A percentile compares a stretch with the other conserved stretches of the same genome.
Conservation (phyloP, 2,888 invertebrate species). For the Plusia festucae region DNA sequence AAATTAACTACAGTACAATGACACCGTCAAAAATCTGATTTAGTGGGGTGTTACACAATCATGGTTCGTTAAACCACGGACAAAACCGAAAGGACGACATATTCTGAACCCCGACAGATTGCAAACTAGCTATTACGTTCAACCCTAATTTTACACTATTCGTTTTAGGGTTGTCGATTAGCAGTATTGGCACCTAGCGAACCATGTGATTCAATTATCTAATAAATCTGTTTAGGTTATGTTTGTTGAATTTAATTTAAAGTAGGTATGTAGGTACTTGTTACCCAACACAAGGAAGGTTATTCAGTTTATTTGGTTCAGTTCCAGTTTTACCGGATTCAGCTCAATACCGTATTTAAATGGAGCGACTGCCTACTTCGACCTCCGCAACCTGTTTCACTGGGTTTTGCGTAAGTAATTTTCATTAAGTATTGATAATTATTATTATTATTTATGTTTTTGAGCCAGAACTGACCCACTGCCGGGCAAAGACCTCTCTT, state of each 20-base stretch:
- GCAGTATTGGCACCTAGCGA: conserved; percentile 8
- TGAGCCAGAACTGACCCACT: too few species aligned
- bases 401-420: too few species aligned
- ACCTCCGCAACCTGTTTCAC: too few species aligned
- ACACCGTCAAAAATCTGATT: conserved; percentile 78
- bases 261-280: conserved; percentile 38
- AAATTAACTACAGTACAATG: conserved; percentile 74
- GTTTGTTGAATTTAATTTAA: conserved; percentile 26
- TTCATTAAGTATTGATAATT: too few species aligned
- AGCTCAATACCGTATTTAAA: too few species aligned
- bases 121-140: conserved; percentile 63
- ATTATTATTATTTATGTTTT: too few species aligned
- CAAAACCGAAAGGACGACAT: conserved; percentile 72
- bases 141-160: conserved; percentile 61
- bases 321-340: too few species aligned
- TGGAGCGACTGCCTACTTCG: too few species aligned
- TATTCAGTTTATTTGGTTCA: too few species aligned
- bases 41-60: conserved; percentile 82
- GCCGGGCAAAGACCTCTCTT: too few species aligned
- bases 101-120: conserved; percentile 71
- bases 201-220: conserved; percentile 37
- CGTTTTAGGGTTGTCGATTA: conserved; percentile 49
- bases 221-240: conserved; percentile 51
- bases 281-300: too few species aligned
- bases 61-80: conserved; percentile 84